phyloP scores from a whole-genome alignment of 1,140 invertebrate genomes.

The Drosophila parvula region DNA sequence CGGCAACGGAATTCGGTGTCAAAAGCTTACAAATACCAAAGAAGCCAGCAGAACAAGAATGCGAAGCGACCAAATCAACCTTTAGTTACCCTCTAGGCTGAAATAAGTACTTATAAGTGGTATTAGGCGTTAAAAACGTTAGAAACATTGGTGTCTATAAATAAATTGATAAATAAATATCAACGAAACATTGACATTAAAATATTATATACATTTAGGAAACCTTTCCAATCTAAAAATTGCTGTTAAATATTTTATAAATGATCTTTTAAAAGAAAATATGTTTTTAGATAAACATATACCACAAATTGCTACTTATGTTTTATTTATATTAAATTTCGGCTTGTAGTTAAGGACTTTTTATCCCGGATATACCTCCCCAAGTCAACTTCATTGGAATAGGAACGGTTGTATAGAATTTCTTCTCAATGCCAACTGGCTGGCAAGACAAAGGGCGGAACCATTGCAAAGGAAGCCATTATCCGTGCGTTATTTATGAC shows the following conservation, averaged over 20 bases:
- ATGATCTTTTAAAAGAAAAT: neutral
- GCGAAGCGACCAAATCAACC: neutral
- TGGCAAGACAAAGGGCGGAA: conserved; percentile 21
- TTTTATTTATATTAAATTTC: neutral
- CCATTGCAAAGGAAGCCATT: conserved; percentile 54
- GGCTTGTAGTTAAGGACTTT: rapidly evolving
- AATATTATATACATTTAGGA: neutral
- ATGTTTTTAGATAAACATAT: neutral
- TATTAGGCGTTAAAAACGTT: too few species aligned
- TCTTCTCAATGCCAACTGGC: neutral
- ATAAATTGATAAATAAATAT: neutral
- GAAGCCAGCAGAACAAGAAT: conserved; percentile 34
- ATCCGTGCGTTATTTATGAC: conserved; percentile 72
- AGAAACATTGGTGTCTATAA: too few species aligned
- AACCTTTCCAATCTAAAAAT: neutral
- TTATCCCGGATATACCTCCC: neutral
- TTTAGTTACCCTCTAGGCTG: conserved; percentile 27
- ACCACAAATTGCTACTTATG: neutral
- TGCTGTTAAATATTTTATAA: neutral
- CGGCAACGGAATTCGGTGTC: conserved; percentile 66
- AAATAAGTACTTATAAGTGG: too few species aligned
- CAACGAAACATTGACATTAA: neutral
- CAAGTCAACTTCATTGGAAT: neutral
- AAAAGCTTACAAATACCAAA: conserved; percentile 61
- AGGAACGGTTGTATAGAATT: conserved; percentile 5